These are phyloP conservation scores for Catostomus latipinnis DNA, from an alignment of 2,797 vertebrate species.

Conservation along the genomic window DNA sequence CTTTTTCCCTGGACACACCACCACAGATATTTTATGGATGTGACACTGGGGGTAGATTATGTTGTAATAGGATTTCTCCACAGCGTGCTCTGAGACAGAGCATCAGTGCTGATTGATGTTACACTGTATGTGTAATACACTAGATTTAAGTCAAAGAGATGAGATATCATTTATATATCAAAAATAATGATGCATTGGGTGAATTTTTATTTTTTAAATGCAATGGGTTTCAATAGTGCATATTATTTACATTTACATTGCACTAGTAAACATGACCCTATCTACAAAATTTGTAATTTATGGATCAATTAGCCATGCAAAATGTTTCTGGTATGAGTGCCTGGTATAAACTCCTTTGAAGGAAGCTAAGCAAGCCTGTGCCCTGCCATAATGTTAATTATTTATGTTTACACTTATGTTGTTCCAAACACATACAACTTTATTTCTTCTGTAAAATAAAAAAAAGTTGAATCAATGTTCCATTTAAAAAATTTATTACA, in stretches of 20 bases:
- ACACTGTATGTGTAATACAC: constrained; percentile 6
- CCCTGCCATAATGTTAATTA: no score
- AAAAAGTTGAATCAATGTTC: no score
- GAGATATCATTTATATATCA: constrained; percentile 1
- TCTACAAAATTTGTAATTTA: no score
- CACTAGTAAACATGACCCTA: no score
- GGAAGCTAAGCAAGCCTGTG: no score
- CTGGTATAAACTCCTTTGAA: no score
- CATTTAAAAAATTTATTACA: no score
- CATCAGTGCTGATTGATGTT: constrained; percentile 43
- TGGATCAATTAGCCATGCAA: no score
- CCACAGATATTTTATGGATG: constrained; percentile 27
- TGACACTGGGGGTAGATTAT: constrained; percentile 36
- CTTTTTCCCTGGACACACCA: neutral
- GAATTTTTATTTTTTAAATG: neutral
- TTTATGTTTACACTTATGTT: no score
- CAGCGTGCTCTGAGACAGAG: constrained; percentile 15
- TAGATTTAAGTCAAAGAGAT: constrained; percentile 22
- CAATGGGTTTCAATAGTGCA: neutral
- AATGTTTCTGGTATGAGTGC: no score
- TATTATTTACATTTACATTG: neutral
- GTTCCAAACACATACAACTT: no score
- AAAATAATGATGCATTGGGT: neutral
- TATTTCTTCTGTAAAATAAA: no score
- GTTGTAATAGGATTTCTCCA: constrained; percentile 46